These are phyloP conservation scores for Ptyas mucosa DNA, from an alignment of 2,113 vertebrate genomes.

Conservation along the genomic window DNA sequence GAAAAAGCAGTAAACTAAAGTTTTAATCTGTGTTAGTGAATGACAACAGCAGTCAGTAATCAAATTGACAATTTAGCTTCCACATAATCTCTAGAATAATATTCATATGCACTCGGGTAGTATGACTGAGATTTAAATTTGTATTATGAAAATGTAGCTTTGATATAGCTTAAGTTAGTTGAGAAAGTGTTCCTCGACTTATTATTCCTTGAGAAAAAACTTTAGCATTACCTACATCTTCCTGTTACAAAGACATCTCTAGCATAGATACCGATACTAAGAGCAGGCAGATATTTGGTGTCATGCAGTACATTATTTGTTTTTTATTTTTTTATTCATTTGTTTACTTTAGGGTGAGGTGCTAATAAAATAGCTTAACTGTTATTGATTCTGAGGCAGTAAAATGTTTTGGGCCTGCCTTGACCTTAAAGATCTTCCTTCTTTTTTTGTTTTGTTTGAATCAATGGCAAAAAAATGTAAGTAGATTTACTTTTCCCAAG, in stretches of 20 bases:
- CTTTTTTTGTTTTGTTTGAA: slow-evolving; percentile 14
- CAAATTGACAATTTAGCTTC: no score
- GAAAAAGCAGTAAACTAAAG: neutral
- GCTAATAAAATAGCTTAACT: neutral
- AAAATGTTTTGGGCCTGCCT: neutral
- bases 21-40: neutral
- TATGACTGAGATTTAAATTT: neutral
- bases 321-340: neutral
- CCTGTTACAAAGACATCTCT: no score
- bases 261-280: neutral
- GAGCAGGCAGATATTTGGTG: neutral
- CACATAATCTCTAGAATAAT: neutral
- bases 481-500: neutral
- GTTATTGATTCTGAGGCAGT: neutral
- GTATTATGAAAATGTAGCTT: neutral
- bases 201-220: neutral
- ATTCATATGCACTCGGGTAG: neutral
- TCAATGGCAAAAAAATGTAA: neutral
- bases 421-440: neutral
- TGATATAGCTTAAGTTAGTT: neutral
- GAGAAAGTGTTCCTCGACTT: neutral
- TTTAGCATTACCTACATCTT: neutral
- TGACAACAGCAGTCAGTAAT: neutral
- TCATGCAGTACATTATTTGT: neutral
- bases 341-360: neutral